Base-by-base conservation (phyloP, 2,113 vertebrate species). In the Eidolon helvum region DNA sequence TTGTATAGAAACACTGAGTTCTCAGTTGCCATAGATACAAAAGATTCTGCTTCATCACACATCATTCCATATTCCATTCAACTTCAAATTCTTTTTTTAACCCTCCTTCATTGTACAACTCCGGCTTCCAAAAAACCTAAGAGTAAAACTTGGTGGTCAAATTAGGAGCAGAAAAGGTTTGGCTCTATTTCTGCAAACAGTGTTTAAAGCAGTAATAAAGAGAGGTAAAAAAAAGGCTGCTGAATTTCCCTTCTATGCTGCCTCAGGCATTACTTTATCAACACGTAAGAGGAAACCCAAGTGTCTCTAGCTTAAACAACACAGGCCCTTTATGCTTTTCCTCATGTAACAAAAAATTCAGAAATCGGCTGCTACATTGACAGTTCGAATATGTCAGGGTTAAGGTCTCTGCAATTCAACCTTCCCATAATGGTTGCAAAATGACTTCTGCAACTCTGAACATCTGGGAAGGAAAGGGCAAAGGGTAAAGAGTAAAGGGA, bases 1-100 rank as follows among this genome's bases (percentile, higher is more conserved):
- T 97, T 90, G 48, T 71, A 74, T 69, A 53, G 90, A 0, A 96
- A 95, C 63, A 93, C 35, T 68, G 84, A 78, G 50, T 48, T 80
- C 75, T 85, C 65, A 0, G 97, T 98, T 98, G 97, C 97, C 96
- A 98, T 98, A 97, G 98, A 96, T 90, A 98, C 98, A 90, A 91
- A 77, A 93, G 93, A 38, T 97, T 96, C 90, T 97, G 89, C 72
- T 97, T 97, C 90, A 11, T 65, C 74, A 95, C 30, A 91, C 92
- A 33, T 80, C 85, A 94, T 97, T 97, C 97, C 48, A 86, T 74
- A 94, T 97, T 98, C 97, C 50, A 95, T 30, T 89, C 86, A 87
- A 95, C n/a, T 90, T 95, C 75, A 90, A 95, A 83, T 18, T 12
- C 63, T 61, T 59, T 59, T 59, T 59, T 59, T 10, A 59, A 63